These are phyloP conservation scores for Cuculus canorus DNA, from an alignment of 2,797 vertebrate species.

Conservation along the genomic window DNA sequence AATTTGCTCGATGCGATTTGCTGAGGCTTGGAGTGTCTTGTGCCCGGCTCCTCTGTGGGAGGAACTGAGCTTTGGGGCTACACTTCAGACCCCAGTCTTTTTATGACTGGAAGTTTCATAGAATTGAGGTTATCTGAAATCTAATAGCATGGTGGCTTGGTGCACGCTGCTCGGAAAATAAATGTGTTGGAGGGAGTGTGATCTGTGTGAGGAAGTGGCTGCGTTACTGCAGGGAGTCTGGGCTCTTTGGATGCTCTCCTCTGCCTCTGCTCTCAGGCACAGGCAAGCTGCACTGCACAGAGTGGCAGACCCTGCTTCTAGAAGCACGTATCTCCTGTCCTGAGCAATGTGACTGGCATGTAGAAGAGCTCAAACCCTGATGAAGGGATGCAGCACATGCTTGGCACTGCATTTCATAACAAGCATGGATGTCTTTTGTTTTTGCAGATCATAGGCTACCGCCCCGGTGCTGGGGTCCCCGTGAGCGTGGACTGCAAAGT, in stretches of 20 bases:
- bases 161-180: not conserved
- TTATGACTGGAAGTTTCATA: not conserved
- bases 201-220: not conserved
- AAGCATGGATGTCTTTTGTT: not conserved
- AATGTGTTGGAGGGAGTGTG: not conserved
- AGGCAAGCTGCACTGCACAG: fast-evolving
- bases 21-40: not conserved
- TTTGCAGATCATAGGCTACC: constrained; percentile 92
- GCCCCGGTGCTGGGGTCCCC: constrained; percentile 90
- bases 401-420: not conserved
- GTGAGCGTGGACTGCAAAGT: constrained; percentile 89
- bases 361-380: not conserved
- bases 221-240: not conserved
- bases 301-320: not conserved
- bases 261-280: not conserved
- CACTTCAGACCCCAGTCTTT: not conserved
- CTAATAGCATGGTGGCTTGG: not conserved
- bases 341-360: fast-evolving
- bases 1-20: not conserved
- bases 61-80: not conserved
- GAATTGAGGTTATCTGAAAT: not conserved
- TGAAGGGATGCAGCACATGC: fast-evolving
- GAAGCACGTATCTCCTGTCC: not conserved
- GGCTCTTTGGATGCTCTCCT: not conserved
- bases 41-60: not conserved